Evolutionary conservation across 1,140 invertebrate species (phyloP), one percentile per base, ranked within the genome.

Genomic region (Cecropterus lyciades): DNA sequence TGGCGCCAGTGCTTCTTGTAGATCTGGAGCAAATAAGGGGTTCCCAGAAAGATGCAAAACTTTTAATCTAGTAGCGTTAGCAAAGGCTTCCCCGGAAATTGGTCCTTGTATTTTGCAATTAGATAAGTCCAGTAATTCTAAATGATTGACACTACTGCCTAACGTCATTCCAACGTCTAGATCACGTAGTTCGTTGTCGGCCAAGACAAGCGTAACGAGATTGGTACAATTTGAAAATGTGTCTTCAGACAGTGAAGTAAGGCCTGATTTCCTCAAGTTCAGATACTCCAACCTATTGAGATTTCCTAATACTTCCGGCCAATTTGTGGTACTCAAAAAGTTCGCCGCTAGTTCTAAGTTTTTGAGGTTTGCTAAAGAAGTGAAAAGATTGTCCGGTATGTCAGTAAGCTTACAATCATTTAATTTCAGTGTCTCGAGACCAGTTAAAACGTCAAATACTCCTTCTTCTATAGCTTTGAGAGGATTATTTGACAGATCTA

Each of bases 401-500:
- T 91, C 84, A 0, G 91, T 95, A 42, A 96, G 84, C 73, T 94
- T 94, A 77, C 95, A 96, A 55, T 93, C 89, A 67, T 95, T 95
- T 42, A 96, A 79, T 67, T 94, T 94, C 16, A 96, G 83, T 16
- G 94, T 94, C 73, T 95, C 95, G 10, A 96, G 80, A 76, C 93
- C 95, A 6, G 92, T 93, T 37, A 96, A 82, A 17, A 94, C 93
- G 77, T 95, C 93, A 70, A 96, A 95, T 3, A 94, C 92, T 24
- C 92, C 93, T 0, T 92, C 87, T 16, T 94, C 92, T 49, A 96
- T 89, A 7, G 78, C 85, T 43, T 85, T 83, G 0, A 96, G 84
- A 4, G 95, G 95, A 85, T 96, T 96, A 48, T 94, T 87, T n/a
- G 95, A 96, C 6, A 96, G 82, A 78, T 96, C 95, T 1, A 96